Evolutionary conservation across 2,797 vertebrate species (phyloP).

Genomic region (Novumbra hubbsi): DNA sequence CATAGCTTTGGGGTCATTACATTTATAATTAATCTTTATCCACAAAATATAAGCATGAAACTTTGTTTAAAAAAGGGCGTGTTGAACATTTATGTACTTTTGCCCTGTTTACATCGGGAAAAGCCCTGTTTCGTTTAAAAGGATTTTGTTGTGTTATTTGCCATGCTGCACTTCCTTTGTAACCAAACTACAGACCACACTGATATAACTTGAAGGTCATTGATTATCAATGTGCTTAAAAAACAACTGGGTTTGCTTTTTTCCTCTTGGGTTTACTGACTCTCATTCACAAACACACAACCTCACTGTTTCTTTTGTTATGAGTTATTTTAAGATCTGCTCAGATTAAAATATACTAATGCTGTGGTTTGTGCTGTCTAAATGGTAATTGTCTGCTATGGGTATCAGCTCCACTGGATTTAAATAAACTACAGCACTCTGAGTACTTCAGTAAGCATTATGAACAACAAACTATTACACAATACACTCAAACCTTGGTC

Average conservation of each 20-base stretch:
- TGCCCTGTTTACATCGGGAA: constrained; percentile 62
- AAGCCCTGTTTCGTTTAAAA: too few species aligned
- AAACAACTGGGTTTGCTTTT: constrained; percentile 57
- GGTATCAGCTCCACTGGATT: constrained; percentile 32
- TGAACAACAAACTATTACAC: constrained; percentile 33
- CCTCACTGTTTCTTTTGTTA: constrained; percentile 12
- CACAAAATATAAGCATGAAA: constrained; percentile 72
- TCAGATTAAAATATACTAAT: constrained; percentile 63
- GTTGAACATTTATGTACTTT: constrained; percentile 41
- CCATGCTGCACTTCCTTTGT: constrained; percentile 41
- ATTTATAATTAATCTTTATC: constrained; percentile 70
- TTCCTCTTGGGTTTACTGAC: constrained; percentile 17
- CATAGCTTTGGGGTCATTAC: constrained; percentile 57
- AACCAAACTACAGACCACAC: constrained; percentile 55
- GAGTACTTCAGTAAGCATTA: constrained; percentile 30
- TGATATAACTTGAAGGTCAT: constrained; percentile 59
- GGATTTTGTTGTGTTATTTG: constrained; percentile 51
- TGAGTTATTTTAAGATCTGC: constrained; percentile 61
- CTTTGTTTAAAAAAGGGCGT: constrained; percentile 66
- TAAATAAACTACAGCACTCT: constrained; percentile 39
- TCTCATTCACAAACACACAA: neutral
- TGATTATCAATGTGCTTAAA: constrained; percentile 58
- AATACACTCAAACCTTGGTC: neutral
- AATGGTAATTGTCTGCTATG: constrained; percentile 44
- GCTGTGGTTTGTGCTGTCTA: constrained; percentile 58